Conservation (phyloP, 2,888 invertebrate genomes). For the Tanypteryx hageni region DNA sequence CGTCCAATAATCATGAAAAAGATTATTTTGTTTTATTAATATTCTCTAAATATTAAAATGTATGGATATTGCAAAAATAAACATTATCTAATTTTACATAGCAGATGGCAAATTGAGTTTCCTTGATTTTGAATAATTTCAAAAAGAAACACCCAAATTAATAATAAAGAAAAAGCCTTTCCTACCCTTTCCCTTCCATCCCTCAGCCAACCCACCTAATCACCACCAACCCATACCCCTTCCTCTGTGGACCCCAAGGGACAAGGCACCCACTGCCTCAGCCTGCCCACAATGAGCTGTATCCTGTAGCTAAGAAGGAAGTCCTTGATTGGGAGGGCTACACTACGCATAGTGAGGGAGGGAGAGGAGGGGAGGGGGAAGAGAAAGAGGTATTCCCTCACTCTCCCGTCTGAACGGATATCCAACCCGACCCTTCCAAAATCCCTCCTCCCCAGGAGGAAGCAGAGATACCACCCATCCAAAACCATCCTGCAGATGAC, state of each 20-base stretch:
- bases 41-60: no score
- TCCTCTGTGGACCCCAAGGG: constrained; percentile 32
- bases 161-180: neutral
- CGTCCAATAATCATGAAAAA: no score
- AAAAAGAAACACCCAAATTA: neutral
- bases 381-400: neutral
- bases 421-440: constrained; percentile 30
- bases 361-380: constrained; percentile 20
- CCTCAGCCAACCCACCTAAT: constrained; percentile 64
- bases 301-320: constrained; percentile 77
- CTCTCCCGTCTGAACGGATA: neutral
- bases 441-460: constrained; percentile 1
- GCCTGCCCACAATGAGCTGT: constrained; percentile 74
- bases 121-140: neutral
- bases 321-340: constrained; percentile 74
- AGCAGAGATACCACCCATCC: constrained; percentile 20
- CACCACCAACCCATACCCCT: constrained; percentile 22
- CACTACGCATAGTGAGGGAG: neutral
- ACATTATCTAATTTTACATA: no score
- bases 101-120: no score
- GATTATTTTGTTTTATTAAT: no score
- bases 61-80: no score
- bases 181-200: neutral
- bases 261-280: neutral
- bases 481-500: neutral